Evolutionary conservation across 2,797 vertebrate species (phyloP).

Genomic region (Macrochelys suwanniensis): DNA sequence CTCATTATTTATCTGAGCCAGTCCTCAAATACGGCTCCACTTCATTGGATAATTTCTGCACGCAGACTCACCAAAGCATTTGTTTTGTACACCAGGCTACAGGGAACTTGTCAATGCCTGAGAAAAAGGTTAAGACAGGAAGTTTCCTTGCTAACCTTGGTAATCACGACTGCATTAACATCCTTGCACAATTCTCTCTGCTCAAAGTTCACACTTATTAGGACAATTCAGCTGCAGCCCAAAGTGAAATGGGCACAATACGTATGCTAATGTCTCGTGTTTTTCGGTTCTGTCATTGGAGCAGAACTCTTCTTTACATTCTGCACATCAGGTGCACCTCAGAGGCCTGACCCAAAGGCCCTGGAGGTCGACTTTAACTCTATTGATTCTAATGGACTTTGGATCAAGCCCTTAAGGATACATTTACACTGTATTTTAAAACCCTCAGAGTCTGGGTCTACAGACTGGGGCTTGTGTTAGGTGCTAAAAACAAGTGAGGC

Average conservation of each 20-base stretch:
- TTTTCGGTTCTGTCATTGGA: neutral
- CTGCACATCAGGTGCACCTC: neutral
- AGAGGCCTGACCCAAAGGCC: neutral
- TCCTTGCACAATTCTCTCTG: conserved; percentile 3
- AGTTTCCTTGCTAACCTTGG: conserved; percentile 46
- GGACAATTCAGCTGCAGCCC: neutral
- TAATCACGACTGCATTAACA: neutral
- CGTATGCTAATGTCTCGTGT: neutral
- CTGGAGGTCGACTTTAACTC: neutral
- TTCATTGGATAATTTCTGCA: conserved; percentile 20
- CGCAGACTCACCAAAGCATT: neutral
- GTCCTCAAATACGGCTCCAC: neutral
- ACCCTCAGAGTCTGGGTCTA: too few species aligned
- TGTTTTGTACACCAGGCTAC: neutral
- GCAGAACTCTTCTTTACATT: conserved; percentile 6
- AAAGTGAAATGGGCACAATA: neutral
- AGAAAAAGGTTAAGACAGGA: conserved; percentile 51
- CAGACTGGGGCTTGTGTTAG: neutral
- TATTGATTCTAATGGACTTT: neutral
- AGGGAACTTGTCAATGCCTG: conserved; percentile 58
- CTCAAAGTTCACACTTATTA: conserved; percentile 36
- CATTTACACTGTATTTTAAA: too few species aligned
- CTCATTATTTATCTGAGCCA: neutral
- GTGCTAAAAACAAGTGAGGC: neutral
- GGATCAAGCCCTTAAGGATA: neutral